Conservation (phyloP, 2,888 invertebrate genomes). For the Zaprionus bogoriensis region DNA sequence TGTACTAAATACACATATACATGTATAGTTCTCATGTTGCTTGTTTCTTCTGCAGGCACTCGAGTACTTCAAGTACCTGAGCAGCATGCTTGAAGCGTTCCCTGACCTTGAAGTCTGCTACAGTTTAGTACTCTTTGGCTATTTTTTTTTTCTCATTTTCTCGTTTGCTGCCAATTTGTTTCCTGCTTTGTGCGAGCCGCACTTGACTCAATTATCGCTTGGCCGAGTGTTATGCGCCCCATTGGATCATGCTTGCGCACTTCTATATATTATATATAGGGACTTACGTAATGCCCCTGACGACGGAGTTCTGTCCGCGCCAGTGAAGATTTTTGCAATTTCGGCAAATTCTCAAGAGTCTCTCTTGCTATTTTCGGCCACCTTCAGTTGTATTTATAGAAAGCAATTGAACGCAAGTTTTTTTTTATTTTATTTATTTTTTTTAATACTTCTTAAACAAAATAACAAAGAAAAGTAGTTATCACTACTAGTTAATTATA, state of each 20-base stretch:
- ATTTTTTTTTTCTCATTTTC: slow-evolving; percentile 1
- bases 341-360: slow-evolving; percentile 1
- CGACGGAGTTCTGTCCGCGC: no score
- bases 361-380: slow-evolving; percentile 43
- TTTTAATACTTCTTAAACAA: no score
- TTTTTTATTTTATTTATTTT: background rate
- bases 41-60: slow-evolving; percentile 1
- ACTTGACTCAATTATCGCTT: slow-evolving; percentile 36
- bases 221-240: slow-evolving; percentile 7
- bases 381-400: slow-evolving; percentile 34
- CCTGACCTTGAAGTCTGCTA: slow-evolving; percentile 55
- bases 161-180: slow-evolving; percentile 50
- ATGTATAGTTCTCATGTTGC: slow-evolving; percentile 1
- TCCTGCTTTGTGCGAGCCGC: slow-evolving; percentile 51
- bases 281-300: no score
- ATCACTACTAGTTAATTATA: no score
- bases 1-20: background rate
- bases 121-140: no score
- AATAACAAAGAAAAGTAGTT: no score
- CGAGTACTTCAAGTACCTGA: slow-evolving; percentile 25
- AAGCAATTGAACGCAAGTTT: no score
- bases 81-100: slow-evolving; percentile 39
- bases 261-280: slow-evolving; percentile 17
- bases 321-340: background rate
- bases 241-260: slow-evolving; percentile 24